Base-by-base conservation (phyloP, 92 coral and sea anemone genomes). In the Muricea muricata region DNA sequence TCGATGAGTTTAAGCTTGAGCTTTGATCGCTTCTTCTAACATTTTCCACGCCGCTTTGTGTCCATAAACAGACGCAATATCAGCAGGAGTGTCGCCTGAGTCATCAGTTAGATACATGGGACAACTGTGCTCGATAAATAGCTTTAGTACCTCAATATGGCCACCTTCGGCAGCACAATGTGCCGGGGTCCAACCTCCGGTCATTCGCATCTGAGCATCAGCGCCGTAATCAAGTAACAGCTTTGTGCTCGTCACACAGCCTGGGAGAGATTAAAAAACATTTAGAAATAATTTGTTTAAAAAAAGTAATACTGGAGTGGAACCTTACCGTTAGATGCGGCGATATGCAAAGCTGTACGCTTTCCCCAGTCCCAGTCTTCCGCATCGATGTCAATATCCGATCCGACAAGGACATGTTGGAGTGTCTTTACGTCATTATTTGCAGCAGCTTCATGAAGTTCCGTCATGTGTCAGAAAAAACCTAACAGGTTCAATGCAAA, bases 341-440 rank as follows among this genome's bases (percentile, higher is more conserved):
- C 96, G 33, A 93, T 93, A 80, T 96, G 99, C 34, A 96, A 82
- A n/a, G 99, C 93, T 25, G 97, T 93, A 65, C 99, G 87, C 85
- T 90, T 93, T 7, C 97, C 97, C 91, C 93, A 96, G 91, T 96
- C 98, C 98, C 98, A 95, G 90, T 95, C 98, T 75, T 93, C 98
- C 45, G 95, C 91, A 69, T 95, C 97, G 46, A 91, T 86, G 72
- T 95, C 93, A 34, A 89, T 83, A 9, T 90, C 90, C 55, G 92
- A 93, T 63, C 94, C 88, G 65, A 83, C 76, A 23, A 95, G 93
- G 17, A 95, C 70, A 70, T 66, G 86, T 65, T 91, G 88, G 23
- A 92, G 85, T 37, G 86, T 66, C 68, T 88, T 83, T 26, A 80
- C 50, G 66, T 93, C 94, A 37, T 97, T 97, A 32, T 56, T 83